Evolutionary conservation across 2,113 vertebrate species (phyloP), one percentile per base, ranked within the genome.

Genomic region (Microcebus jonahi): DNA sequence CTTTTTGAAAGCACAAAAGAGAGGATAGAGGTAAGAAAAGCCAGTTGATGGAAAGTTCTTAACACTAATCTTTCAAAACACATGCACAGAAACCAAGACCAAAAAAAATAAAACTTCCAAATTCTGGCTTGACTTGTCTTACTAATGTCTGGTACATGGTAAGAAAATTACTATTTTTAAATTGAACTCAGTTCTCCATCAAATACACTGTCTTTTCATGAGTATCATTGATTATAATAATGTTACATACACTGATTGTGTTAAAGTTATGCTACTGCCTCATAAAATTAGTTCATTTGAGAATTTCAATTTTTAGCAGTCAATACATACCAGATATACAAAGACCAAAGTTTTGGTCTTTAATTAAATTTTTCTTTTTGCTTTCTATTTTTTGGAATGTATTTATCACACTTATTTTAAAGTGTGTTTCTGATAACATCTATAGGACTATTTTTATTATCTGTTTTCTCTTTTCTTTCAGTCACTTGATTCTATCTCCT

Each of bases 1-100:
- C 55, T 21, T 67, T 97, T 82, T 90, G 53, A 87, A 96, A 95
- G 27, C 61, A 87, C 25, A 91, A 55, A 84, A 83, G 55, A 65
- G 21, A 84, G 34, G 7, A 53, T 68, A 39, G 20, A 84, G 7
- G 21, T 88, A n/a, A 89, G 53, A 76, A 82, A 82, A 89, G 42
- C 12, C 42, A 93, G 18, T 75, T 59, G 42, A 65, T 76, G 31
- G 71, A 93, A 90, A 93, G 10, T 34, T 27, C 25, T 76, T 87
- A 23, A 71, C 23, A 39, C 29, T 67, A 67, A 80, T 87, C 18
- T 81, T 50, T 92, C 8, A 95, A 90, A 93, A 86, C 65, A 81
- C 45, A 89, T 68, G 25, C 29, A 77, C 57, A 89, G 25, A 96
- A 96, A 79, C 15, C 48, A 67, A 88, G 65, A 81, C 48, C 6